phyloP scores from a whole-genome alignment of 2,888 invertebrate species.

The Hydriomena furcata region DNA sequence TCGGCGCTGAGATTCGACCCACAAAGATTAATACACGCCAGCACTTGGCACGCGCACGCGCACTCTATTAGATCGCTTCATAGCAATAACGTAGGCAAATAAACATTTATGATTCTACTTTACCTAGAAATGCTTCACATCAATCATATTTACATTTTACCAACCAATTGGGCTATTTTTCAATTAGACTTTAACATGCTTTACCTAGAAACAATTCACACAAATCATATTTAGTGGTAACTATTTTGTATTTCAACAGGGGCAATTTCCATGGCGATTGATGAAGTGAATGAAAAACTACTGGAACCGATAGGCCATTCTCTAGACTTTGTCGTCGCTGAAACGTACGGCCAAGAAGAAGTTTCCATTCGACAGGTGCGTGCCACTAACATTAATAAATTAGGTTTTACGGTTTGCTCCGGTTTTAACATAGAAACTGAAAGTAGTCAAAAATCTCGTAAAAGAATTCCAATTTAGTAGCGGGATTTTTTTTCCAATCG shows the following conservation, averaged over 20 bases:
- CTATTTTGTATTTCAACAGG: conserved; percentile 74
- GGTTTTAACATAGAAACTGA: conserved; percentile 27
- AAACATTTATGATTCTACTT: conserved; percentile 3
- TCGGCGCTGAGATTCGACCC: conserved; percentile 38
- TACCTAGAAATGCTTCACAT: conserved; percentile 8
- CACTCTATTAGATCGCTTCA: conserved; percentile 36
- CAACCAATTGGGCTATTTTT: too few relatives aligned
- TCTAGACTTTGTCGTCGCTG: conserved; percentile 91
- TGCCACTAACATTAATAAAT: conserved; percentile 30
- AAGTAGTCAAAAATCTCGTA: conserved; percentile 34
- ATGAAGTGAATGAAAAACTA: conserved; percentile 88
- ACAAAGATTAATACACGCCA: conserved; percentile 48
- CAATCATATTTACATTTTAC: conserved; percentile 37
- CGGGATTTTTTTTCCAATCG: conserved; percentile 53
- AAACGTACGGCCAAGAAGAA: conserved; percentile 95
- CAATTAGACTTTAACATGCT: not conserved
- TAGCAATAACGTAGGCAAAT: conserved; percentile 8
- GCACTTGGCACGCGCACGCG: conserved; percentile 45
- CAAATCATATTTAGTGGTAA: conserved; percentile 3
- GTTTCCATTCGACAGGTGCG: conserved; percentile 89
- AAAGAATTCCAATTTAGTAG: conserved; percentile 46
- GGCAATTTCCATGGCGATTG: conserved; percentile 93
- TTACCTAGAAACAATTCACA: conserved; percentile 6
- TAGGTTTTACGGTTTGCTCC: conserved; percentile 27
- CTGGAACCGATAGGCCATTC: conserved; percentile 87